Conservation (phyloP, 2,113 vertebrate species). For the Ciconia maguari region DNA sequence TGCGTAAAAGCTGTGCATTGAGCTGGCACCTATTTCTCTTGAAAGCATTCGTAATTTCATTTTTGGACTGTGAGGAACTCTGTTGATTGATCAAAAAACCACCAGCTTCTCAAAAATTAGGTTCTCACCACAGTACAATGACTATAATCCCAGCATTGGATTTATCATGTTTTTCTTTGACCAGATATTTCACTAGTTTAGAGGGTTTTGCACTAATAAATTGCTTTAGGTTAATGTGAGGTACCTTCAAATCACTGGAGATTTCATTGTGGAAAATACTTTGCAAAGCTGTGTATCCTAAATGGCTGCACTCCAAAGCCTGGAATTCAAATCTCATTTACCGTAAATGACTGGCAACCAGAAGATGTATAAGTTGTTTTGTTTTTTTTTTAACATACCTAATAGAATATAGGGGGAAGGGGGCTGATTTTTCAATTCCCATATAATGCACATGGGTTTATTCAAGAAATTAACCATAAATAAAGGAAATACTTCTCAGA, state of each 20-base stretch:
- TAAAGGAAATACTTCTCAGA: slow-evolving; percentile 8
- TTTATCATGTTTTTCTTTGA: background rate
- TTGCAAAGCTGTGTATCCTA: slow-evolving; percentile 13
- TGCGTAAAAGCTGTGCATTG: background rate
- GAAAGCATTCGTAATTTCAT: background rate
- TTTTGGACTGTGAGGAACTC: background rate
- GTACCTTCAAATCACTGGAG: background rate
- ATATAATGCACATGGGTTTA: background rate
- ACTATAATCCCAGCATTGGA: background rate
- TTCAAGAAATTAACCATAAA: background rate
- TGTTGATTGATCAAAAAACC: background rate
- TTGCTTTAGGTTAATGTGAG: slow-evolving; percentile 8
- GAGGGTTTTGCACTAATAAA: slow-evolving; percentile 5
- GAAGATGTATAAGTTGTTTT: background rate
- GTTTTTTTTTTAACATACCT: background rate
- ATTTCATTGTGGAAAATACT: slow-evolving; percentile 29
- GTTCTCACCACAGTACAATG: background rate
- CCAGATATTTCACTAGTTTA: background rate
- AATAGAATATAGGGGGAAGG: background rate
- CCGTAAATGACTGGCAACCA: background rate
- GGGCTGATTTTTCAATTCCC: background rate
- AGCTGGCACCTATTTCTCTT: background rate
- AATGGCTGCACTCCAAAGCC: slow-evolving; percentile 30
- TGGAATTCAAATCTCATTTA: slow-evolving; percentile 40
- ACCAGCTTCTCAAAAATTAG: background rate